Evolutionary conservation across 2,113 vertebrate genomes (phyloP).

Genomic region (Himantopus leucocephalus): DNA sequence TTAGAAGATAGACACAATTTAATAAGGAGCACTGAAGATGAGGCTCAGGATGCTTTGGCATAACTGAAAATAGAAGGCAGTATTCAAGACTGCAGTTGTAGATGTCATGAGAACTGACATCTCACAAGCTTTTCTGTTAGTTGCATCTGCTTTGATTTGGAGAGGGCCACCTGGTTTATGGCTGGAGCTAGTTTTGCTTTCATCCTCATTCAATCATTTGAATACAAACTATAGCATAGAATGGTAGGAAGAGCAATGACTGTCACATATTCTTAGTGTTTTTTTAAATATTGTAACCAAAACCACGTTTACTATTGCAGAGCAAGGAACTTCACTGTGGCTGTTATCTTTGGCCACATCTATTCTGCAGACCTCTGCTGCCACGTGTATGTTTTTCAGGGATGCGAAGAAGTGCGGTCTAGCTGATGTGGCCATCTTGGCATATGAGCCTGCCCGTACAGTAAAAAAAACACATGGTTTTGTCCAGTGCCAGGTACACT

Average conservation of each 20-base stretch:
- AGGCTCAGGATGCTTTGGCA: background rate
- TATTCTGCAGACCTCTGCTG: background rate
- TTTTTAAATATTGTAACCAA: background rate
- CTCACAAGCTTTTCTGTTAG: slow-evolving; percentile 16
- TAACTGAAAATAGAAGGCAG: background rate
- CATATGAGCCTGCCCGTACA: fast-evolving
- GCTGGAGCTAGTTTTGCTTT: slow-evolving; percentile 43
- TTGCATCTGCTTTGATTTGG: slow-evolving; percentile 41
- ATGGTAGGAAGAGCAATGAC: background rate
- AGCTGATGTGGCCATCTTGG: background rate
- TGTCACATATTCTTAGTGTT: background rate
- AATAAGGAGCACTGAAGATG: background rate
- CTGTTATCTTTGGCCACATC: background rate
- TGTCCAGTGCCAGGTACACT: background rate
- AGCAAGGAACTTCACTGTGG: background rate
- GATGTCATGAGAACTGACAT: background rate
- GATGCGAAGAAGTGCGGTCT: background rate
- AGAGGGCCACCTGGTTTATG: slow-evolving; percentile 13
- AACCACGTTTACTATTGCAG: background rate
- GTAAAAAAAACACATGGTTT: background rate
- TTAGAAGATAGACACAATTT: background rate
- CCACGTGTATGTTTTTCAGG: fast-evolving
- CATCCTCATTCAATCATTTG: background rate
- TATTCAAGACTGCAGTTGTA: background rate
- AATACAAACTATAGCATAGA: background rate